A percentile compares a stretch with the other conserved stretches of the same genome.
Conservation (phyloP, 2,888 invertebrate genomes). For the Acleris holmiana region DNA sequence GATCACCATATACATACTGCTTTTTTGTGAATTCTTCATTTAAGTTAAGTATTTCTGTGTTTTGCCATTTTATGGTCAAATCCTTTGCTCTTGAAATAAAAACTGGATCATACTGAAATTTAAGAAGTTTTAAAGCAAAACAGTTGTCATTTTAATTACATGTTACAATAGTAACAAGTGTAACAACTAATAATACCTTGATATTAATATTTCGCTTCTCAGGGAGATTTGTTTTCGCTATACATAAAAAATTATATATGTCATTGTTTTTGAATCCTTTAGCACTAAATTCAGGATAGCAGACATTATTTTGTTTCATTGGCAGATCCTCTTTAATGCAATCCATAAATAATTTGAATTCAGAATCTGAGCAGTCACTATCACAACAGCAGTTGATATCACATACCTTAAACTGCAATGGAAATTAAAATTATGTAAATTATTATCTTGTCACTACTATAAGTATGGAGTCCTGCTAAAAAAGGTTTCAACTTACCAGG, state of each 20-base stretch:
- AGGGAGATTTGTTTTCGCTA: conserved; percentile 71
- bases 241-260: conserved; percentile 65
- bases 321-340: conserved; percentile 71
- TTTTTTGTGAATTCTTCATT: conserved; percentile 54
- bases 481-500: conserved; percentile 56
- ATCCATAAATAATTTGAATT: conserved; percentile 84
- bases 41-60: conserved; percentile 40
- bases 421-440: conserved; percentile 25
- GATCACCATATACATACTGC: conserved; percentile 58
- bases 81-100: conserved; percentile 40
- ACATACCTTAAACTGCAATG: conserved; percentile 85
- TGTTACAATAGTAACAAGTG: background rate
- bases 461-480: background rate
- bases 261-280: conserved; percentile 42
- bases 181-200: conserved; percentile 46
- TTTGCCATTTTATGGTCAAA: conserved; percentile 57
- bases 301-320: conserved; percentile 47
- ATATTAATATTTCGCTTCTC: conserved; percentile 51
- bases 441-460: background rate
- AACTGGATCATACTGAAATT: conserved; percentile 50
- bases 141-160: background rate
- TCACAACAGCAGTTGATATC: conserved; percentile 95
- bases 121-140: conserved; percentile 14
- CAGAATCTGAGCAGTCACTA: conserved; percentile 86
- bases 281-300: conserved; percentile 46